These are phyloP conservation scores for Sebastes schlegelii DNA, from an alignment of 2,113 vertebrate genomes.

Conservation along the genomic window DNA sequence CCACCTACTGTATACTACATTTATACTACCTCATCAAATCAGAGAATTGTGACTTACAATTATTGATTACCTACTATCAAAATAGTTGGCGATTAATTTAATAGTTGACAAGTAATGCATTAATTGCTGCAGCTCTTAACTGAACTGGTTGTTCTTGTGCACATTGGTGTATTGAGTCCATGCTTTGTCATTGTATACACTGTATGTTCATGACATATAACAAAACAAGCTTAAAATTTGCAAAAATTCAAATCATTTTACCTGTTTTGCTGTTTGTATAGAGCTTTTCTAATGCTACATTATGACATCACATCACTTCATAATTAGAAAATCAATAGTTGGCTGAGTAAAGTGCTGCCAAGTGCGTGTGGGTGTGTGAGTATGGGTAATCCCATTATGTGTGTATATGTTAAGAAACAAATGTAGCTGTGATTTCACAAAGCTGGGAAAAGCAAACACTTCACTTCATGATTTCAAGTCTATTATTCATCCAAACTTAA, in stretches of 20 bases:
- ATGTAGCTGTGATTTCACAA: constrained; percentile 1
- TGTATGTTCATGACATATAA: background rate
- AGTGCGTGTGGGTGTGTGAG: background rate
- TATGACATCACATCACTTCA: constrained; percentile 7
- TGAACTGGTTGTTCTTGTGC: background rate
- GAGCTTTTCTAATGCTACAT: background rate
- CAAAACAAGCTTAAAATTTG: background rate
- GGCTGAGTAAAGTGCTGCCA: background rate
- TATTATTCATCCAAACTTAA: constrained; percentile 29
- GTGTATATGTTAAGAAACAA: background rate
- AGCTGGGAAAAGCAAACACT: constrained; percentile 12
- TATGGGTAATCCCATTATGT: background rate
- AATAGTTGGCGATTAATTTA: too few relatives aligned
- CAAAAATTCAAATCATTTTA: background rate
- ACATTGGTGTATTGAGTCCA: background rate
- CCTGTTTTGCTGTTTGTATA: background rate
- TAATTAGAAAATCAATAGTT: constrained; percentile 24
- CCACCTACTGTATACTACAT: background rate
- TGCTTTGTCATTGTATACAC: background rate
- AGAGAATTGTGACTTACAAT: too few relatives aligned
- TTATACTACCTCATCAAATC: too few relatives aligned
- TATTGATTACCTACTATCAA: too few relatives aligned
- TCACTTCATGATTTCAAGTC: background rate
- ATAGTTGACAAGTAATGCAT: too few relatives aligned
- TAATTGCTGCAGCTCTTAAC: background rate